Evolutionary conservation across 2,797 vertebrate genomes (phyloP).

Genomic region (Hydrocynus forskahlii): DNA sequence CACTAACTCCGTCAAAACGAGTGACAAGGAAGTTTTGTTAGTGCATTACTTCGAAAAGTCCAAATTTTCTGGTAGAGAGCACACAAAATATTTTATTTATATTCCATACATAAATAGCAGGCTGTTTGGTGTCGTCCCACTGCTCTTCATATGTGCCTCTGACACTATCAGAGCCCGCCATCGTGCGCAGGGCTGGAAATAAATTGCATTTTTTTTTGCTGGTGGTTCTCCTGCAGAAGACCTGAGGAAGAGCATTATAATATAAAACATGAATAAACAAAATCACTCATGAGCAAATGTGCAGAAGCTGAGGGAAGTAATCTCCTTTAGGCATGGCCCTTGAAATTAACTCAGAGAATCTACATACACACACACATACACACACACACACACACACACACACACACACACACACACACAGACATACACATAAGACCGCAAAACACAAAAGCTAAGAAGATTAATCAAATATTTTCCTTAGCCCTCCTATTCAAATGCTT

Average conservation of each 20-base stretch:
- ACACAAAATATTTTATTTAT: constrained; percentile 81
- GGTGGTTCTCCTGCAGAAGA: constrained; percentile 76
- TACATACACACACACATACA: constrained; percentile 76
- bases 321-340: constrained; percentile 83
- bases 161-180: constrained; percentile 83
- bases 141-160: constrained; percentile 82
- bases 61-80: constrained; percentile 61
- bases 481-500: constrained; percentile 63
- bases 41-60: constrained; percentile 58
- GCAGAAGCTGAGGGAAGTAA: constrained; percentile 82
- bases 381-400: constrained; percentile 65
- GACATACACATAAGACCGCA: constrained; percentile 76
- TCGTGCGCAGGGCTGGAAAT: constrained; percentile 79
- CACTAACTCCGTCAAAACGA: constrained; percentile 29
- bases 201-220: constrained; percentile 84
- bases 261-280: constrained; percentile 88
- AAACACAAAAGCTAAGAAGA: constrained; percentile 81
- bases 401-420: constrained; percentile 75
- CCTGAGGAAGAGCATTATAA: constrained; percentile 79
- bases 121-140: constrained; percentile 80
- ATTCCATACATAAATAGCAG: constrained; percentile 85
- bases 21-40: constrained; percentile 55
- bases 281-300: constrained; percentile 84
- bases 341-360: constrained; percentile 84
- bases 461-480: constrained; percentile 78